Evolutionary conservation across 2,797 vertebrate species (phyloP), one percentile per base, ranked within the genome.

Genomic region (Pipistrellus nathusii): DNA sequence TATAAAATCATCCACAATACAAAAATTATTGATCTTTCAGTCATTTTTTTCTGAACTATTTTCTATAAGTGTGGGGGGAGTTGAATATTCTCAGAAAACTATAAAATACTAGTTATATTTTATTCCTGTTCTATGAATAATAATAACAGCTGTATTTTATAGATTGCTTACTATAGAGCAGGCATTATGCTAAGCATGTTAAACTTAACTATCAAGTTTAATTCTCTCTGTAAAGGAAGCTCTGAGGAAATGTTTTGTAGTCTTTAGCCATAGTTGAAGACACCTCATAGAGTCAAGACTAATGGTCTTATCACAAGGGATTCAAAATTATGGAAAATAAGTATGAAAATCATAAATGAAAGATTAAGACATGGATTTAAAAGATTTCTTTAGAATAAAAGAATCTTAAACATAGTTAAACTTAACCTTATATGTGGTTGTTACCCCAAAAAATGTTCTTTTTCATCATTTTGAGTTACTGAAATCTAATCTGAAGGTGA

Each of bases 301-400:
- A 82, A 51, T 51, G 41, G 27, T 59, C 15, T 92, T 73, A 53
- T 82, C 55, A 72, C 77, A 91, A 59, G 2, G 83, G 20, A 88
- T 82, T 57, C 44, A 90, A 95, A 92, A 81, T 73, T 85, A 86
- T 75, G 30, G 21, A 94, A 89, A 95, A 46, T 51, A 80, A 85
- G 14, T 82, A 85, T 85, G 69, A 69, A 77, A n/a, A 82, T 78
- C 11, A 57, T 93, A 94, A 77, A 62, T 64, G 75, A 80, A 93
- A 82, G 21, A 75, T 66, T 89, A 81, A 77, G 8, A 90, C 25
- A n/a, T 75, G 51, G 46, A 64, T 66, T 91, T 92, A 90, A 93
- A 17, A 5, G 80, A 90, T 57, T 86, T 83, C 21, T 59, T 78
- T 94, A 23, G 77, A 68, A 83, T 72, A 71, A 93, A 82, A 88